Percentiles rank a stretch among this genome's conserved stretches.
phyloP scores from a whole-genome alignment of 1,140 invertebrate genomes.

The Conopomorpha cramerella region DNA sequence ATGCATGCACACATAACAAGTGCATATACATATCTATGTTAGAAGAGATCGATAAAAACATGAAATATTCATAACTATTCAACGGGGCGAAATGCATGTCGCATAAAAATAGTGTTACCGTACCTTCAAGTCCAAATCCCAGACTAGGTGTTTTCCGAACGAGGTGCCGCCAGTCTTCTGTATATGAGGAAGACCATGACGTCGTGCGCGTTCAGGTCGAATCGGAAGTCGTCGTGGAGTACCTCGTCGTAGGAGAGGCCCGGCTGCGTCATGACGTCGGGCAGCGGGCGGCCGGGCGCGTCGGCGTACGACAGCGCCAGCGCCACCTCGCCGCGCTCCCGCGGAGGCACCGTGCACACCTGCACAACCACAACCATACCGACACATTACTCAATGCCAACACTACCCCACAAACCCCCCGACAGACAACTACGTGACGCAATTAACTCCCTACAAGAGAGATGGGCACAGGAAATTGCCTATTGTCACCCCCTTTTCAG shows the following conservation, averaged over 20 bases:
- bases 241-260: constrained; percentile 81
- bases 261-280: constrained; percentile 56
- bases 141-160: constrained; percentile 92
- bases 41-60: no score
- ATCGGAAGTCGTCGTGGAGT: constrained; percentile 82
- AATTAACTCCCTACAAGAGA: no score
- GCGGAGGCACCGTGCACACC: constrained; percentile 75
- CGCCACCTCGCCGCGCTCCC: constrained; percentile 56
- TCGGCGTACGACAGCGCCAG: constrained; percentile 57
- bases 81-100: no score
- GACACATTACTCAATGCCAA: neutral
- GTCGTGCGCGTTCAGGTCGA: constrained; percentile 89
- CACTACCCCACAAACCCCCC: neutral
- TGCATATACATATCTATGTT: no score
- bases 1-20: no score
- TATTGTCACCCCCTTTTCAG: no score
- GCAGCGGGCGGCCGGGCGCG: constrained; percentile 62
- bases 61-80: no score
- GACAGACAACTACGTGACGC: no score
- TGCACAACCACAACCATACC: constrained; percentile 7
- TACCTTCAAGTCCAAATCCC: constrained; percentile 85
- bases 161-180: constrained; percentile 91
- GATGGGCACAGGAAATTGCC: no score
- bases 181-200: constrained; percentile 99
- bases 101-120: no score